Base-by-base conservation (phyloP, 1,140 invertebrate genomes). In the Acyrthosiphon pisum region DNA sequence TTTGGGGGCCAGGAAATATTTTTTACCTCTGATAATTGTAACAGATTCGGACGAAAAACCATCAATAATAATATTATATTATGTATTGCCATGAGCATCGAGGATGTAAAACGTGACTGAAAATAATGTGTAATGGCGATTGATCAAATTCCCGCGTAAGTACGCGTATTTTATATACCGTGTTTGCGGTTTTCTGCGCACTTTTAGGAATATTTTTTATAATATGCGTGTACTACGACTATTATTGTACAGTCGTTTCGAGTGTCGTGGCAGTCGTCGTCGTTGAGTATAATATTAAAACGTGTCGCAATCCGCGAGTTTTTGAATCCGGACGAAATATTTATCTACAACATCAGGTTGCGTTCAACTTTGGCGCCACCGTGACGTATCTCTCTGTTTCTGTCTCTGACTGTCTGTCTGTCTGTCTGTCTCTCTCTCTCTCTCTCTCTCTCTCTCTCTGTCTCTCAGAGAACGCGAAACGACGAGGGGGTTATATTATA, bases 241-340 rank as follows among this genome's bases (percentile, higher is more conserved):
- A 41, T n/a, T n/a, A n/a, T n/a, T n/a, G n/a, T 76, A n/a, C 14
- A n/a, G 60, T 76, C 3, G n/a, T 76, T 76, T 76, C 30, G n/a
- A 83, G 81, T 23, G 81, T 83, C 35, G 18, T 37, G 26, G 76
- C 14, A 81, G 76, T 37, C 30, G 30, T n/a, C 60, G 60, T 68
- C 60, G 35, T 18, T 83, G 81, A 83, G n/a, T 76, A 76, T n/a
- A 76, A n/a, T 76, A n/a, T 68, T 68, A 76, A 53, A 53, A 76
- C n/a, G 30, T n/a, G 60, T 76, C 14, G 35, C n/a, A 37, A 83
- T 83, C 22, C 35, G 0, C n/a, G 60, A 14, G 81, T 41, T 37
- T 83, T 83, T 35, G 22, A 81, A 81, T 35, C 76, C 18, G 20
- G 18, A 22, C 1, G 20, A 37, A 83, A 83, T 37, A 81, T 7